Conservation (phyloP, 2,888 invertebrate genomes). For the Pandemis corylana region DNA sequence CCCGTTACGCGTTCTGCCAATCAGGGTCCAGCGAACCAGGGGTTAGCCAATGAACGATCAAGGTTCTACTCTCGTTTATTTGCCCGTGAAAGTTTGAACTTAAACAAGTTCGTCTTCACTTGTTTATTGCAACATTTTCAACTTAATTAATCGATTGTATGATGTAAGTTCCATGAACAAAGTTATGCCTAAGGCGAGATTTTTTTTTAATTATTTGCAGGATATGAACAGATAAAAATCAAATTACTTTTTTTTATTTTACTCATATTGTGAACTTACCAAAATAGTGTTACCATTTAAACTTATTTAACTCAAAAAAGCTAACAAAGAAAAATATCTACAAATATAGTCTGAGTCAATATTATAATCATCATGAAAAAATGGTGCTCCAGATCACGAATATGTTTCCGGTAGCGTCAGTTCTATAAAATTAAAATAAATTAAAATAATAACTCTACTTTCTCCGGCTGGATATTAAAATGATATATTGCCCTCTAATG, state of each 20-base stretch:
- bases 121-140: constrained; percentile 17
- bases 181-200: not conserved
- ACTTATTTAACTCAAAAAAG: no score
- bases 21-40: constrained; percentile 48
- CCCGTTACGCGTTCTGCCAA: constrained; percentile 67
- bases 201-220: not conserved
- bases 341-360: no score
- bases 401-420: constrained; percentile 34
- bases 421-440: constrained; percentile 32
- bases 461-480: constrained; percentile 21
- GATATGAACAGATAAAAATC: not conserved
- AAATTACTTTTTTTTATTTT: no score
- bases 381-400: constrained; percentile 20
- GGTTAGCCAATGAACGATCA: constrained; percentile 57
- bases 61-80: constrained; percentile 51
- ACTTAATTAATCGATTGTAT: not conserved
- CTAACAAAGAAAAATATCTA: no score
- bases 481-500: constrained; percentile 24
- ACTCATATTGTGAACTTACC: no score
- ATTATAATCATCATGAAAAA: not conserved
- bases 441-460: constrained; percentile 29
- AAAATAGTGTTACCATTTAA: no score
- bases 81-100: constrained; percentile 76
- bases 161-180: not conserved
- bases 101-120: constrained; percentile 57